A percentile compares a stretch with the other conserved stretches of the same genome.
These are phyloP conservation scores for Callaeas wilsoni DNA, from an alignment of 2,113 vertebrate genomes.

Conservation along the genomic window DNA sequence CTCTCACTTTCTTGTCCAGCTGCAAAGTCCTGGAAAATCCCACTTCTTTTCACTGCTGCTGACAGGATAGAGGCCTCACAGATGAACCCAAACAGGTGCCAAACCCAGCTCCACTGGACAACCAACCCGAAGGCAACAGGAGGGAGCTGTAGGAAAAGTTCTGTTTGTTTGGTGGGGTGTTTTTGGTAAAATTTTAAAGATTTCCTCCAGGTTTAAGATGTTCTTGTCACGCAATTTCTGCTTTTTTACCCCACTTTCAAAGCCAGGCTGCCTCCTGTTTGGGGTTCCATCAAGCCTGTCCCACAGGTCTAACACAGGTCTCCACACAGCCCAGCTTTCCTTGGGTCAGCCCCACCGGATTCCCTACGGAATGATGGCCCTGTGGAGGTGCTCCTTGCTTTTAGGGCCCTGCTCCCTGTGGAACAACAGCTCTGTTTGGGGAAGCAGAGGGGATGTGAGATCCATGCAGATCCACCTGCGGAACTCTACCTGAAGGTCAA, in stretches of 20 bases:
- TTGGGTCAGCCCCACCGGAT: not conserved
- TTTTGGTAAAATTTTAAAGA: not conserved
- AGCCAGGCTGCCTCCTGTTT: not conserved
- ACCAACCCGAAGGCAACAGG: too few species aligned
- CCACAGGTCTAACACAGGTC: too few species aligned
- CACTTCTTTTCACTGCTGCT: accelerated
- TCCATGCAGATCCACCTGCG: not conserved
- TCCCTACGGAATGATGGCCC: accelerated
- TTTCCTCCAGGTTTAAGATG: not conserved
- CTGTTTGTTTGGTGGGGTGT: not conserved
- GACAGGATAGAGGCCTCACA: not conserved
- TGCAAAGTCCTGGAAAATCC: not conserved
- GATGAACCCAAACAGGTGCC: not conserved
- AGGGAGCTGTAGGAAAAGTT: not conserved
- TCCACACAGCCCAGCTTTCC: not conserved
- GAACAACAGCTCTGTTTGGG: not conserved
- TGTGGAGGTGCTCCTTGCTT: not conserved
- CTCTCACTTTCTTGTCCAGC: not conserved
- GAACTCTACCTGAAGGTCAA: not conserved
- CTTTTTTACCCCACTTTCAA: not conserved
- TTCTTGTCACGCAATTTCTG: not conserved
- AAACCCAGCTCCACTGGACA: not conserved
- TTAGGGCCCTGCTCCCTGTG: accelerated
- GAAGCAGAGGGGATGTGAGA: not conserved
- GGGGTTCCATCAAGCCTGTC: not conserved